These are phyloP conservation scores for Perithous albicinctus DNA, from an alignment of 2,888 invertebrate species.

Conservation along the genomic window DNA sequence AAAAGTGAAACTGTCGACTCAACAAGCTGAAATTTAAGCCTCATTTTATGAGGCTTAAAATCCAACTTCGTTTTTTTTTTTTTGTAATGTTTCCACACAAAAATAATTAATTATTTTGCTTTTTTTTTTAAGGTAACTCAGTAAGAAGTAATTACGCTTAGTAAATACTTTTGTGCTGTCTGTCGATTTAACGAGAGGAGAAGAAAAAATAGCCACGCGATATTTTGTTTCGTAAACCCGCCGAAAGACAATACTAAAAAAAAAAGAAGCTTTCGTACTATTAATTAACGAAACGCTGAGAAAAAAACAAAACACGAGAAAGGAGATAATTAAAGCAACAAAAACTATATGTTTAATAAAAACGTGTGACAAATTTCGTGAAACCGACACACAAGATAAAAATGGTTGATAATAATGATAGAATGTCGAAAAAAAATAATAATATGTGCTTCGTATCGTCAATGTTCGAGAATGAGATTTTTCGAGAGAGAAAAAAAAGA, in stretches of 20 bases:
- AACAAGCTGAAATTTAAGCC: no score
- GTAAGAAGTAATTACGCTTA: background rate
- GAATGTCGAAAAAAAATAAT: constrained; percentile 43
- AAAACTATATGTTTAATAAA: constrained; percentile 31
- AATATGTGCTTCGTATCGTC: constrained; percentile 36
- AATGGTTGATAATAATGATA: constrained; percentile 37
- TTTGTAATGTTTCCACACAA: no score
- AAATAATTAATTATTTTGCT: no score
- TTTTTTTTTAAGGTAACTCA: no score
- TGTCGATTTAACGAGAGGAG: constrained; percentile 8
- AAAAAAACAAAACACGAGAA: background rate
- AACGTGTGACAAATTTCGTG: background rate
- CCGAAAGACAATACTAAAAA: constrained; percentile 50
- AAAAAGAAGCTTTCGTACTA: background rate
- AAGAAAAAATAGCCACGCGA: constrained; percentile 9
- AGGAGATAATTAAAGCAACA: constrained; percentile 18
- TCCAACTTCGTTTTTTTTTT: no score
- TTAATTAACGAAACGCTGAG: constrained; percentile 10
- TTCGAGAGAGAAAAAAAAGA: background rate
- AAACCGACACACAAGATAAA: background rate
- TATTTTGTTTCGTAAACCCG: constrained; percentile 25
- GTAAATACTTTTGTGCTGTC: background rate
- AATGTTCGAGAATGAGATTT: constrained; percentile 26
- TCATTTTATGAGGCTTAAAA: no score
- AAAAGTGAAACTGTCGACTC: no score